Evolutionary conservation across 2,113 vertebrate genomes (phyloP).

Genomic region (Ia io): DNA sequence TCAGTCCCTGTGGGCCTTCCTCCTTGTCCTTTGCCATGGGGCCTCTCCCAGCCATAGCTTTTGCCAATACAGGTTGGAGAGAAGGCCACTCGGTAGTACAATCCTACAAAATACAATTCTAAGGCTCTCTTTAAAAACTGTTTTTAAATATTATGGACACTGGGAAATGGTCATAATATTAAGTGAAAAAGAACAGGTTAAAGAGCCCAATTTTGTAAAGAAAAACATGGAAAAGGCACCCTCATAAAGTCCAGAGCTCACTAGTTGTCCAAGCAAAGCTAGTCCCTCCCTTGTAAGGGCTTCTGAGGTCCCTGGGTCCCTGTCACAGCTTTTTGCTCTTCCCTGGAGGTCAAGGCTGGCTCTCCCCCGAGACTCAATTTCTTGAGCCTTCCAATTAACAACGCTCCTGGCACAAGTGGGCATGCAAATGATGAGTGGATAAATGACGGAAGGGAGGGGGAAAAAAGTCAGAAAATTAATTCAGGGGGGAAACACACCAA

Average conservation of each 20-base stretch:
- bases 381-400: neutral
- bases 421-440: neutral
- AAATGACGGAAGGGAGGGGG: too few species aligned
- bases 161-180: neutral
- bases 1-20: neutral
- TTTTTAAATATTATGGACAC: neutral
- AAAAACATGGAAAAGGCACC: neutral
- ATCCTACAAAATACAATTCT: neutral
- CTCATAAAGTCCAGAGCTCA: neutral
- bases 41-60: too few species aligned
- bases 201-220: neutral
- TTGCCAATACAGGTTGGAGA: neutral
- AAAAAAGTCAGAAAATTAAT: neutral
- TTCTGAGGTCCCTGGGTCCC: neutral
- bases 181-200: neutral
- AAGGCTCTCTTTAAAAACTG: neutral
- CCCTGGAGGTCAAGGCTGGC: neutral
- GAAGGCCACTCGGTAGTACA: fast-evolving
- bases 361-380: neutral
- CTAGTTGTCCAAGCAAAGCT: neutral
- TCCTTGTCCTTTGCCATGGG: neutral
- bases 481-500: neutral
- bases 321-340: neutral
- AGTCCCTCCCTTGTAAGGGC: neutral
- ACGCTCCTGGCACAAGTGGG: neutral